phyloP scores from a whole-genome alignment of 1,140 invertebrate species.

The Olivierus martensii region DNA sequence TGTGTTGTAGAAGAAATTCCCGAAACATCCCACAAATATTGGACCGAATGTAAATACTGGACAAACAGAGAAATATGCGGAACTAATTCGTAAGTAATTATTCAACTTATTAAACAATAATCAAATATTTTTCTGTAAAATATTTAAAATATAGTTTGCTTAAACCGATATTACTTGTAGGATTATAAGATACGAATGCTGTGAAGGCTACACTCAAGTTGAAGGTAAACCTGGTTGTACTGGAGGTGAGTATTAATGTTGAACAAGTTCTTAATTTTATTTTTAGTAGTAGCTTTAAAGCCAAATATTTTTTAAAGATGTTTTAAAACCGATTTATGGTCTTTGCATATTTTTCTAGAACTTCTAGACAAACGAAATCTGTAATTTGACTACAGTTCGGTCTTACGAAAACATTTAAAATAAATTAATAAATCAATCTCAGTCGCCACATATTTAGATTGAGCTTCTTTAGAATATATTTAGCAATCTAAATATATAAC shows the following conservation, averaged over 20 bases:
- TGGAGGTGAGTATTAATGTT: conserved; percentile 29
- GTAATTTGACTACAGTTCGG: too few species aligned
- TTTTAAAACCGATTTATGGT: neutral
- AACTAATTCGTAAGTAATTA: conserved; percentile 31
- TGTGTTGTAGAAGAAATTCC: conserved; percentile 38
- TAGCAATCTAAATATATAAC: too few species aligned
- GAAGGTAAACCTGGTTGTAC: conserved; percentile 33
- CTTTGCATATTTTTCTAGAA: too few species aligned
- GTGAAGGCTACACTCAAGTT: conserved; percentile 35
- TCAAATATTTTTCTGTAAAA: too few species aligned
- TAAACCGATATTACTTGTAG: conserved; percentile 27
- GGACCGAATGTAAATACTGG: conserved; percentile 38
- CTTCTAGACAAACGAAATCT: too few species aligned
- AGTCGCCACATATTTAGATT: too few species aligned
- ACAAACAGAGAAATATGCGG: conserved; percentile 34
- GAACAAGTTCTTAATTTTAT: neutral
- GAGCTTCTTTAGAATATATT: too few species aligned
- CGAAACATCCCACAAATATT: conserved; percentile 31
- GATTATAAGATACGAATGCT: conserved; percentile 37
- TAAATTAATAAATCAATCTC: too few species aligned
- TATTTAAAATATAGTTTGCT: too few species aligned
- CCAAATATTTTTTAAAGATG: neutral
- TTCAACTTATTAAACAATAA: too few species aligned
- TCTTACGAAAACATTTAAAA: too few species aligned
- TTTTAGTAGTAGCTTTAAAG: neutral